Percentiles rank a stretch among this genome's conserved stretches.
phyloP scores from a whole-genome alignment of 1,140 invertebrate genomes.

The Eumaeus atala region DNA sequence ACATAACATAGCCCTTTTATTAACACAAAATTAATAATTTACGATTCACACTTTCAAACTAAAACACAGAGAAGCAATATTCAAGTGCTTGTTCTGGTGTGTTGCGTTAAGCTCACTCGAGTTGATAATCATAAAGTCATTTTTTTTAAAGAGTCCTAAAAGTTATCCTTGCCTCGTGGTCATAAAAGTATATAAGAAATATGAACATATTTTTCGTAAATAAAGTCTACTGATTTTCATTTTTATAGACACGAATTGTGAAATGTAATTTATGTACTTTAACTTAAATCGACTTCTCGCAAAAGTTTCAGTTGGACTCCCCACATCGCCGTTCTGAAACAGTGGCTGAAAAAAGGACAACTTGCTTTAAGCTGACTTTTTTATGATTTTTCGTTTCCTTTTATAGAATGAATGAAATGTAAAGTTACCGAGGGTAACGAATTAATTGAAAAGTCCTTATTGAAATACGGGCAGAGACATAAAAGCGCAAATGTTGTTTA shows the following conservation, averaged over 20 bases:
- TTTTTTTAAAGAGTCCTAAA: no score
- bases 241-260: slow-evolving; percentile 23
- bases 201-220: slow-evolving; percentile 12
- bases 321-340: slow-evolving; percentile 39
- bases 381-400: slow-evolving; percentile 58
- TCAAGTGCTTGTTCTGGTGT: no score
- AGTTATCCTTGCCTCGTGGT: no score
- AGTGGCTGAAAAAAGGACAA: slow-evolving; percentile 48
- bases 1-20: no score
- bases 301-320: slow-evolving; percentile 51
- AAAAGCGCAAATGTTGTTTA: no score
- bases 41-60: no score
- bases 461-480: no score
- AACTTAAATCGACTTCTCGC: slow-evolving; percentile 64
- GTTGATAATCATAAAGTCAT: no score
- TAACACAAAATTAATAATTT: no score
- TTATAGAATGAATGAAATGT: slow-evolving; percentile 38
- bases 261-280: slow-evolving; percentile 49
- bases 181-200: slow-evolving; percentile 7
- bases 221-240: slow-evolving; percentile 18
- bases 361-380: slow-evolving; percentile 47
- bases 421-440: slow-evolving; percentile 30
- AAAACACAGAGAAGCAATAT: no score
- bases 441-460: slow-evolving; percentile 21
- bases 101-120: no score